Evolutionary conservation across 2,113 vertebrate species (phyloP).

Genomic region (Leucosticte australis): DNA sequence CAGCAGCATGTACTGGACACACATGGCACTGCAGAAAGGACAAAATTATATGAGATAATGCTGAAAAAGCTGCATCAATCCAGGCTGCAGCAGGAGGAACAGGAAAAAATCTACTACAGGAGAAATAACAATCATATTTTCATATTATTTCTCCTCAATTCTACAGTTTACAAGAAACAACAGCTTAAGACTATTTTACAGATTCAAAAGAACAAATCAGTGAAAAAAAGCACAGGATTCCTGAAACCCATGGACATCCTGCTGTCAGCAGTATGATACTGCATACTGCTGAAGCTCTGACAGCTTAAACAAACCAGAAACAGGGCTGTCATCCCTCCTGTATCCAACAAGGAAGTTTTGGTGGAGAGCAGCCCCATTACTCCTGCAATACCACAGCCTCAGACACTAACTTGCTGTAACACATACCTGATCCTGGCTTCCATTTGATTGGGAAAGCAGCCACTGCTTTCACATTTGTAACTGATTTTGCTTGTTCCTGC

Average conservation of each 20-base stretch:
- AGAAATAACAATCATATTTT: background rate
- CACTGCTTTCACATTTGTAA: constrained; percentile 40
- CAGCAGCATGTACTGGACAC: background rate
- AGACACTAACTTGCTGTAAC: background rate
- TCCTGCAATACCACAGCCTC: background rate
- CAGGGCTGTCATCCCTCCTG: background rate
- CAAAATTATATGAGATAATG: background rate
- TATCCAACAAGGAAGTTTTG: background rate
- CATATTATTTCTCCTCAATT: background rate
- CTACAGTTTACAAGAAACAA: background rate
- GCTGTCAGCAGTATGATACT: background rate
- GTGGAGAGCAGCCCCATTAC: background rate
- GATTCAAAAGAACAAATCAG: background rate
- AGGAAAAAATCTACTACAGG: background rate
- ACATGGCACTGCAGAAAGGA: background rate
- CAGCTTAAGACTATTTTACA: background rate
- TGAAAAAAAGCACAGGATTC: background rate
- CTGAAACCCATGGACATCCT: background rate
- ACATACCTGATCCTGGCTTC: constrained; percentile 69
- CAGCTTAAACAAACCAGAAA: background rate
- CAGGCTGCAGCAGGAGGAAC: background rate
- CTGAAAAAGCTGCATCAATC: background rate
- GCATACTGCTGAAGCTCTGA: background rate
- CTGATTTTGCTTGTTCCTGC: constrained; percentile 27
- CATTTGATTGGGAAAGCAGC: constrained; percentile 58